Conservation (phyloP, 2,888 invertebrate genomes). For the Aspidiotus destructor region DNA sequence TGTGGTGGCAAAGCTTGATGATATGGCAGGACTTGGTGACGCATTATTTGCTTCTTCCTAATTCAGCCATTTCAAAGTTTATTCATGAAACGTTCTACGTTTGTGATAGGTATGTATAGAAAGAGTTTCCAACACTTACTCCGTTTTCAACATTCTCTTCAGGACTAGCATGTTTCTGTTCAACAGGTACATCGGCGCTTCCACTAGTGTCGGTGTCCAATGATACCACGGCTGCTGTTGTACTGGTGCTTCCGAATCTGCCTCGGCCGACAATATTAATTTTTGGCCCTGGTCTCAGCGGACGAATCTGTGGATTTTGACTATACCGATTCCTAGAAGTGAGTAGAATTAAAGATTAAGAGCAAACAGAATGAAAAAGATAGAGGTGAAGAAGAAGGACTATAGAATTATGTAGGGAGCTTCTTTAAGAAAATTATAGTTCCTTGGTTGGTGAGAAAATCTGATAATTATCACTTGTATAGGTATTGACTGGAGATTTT, state of each 20-base stretch:
- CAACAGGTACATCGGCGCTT: constrained; percentile 28
- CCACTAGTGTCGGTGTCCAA: constrained; percentile 24
- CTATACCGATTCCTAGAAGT: constrained; percentile 16
- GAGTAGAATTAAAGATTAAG: neutral
- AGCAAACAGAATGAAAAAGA: neutral
- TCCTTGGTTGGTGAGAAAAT: too few relatives aligned
- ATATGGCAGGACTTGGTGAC: neutral
- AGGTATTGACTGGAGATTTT: too few relatives aligned
- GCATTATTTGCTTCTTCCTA: neutral
- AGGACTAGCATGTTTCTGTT: constrained; percentile 17
- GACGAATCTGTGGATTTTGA: constrained; percentile 41
- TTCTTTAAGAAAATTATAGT: too few relatives aligned
- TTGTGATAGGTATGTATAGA: neutral
- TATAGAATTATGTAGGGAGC: neutral
- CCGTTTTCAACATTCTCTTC: constrained; percentile 18
- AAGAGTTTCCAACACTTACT: neutral
- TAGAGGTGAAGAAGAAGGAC: neutral
- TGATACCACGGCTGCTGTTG: constrained; percentile 21
- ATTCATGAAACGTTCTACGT: neutral
- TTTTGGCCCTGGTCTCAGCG: constrained; percentile 57
- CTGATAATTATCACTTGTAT: neutral
- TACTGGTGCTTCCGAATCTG: constrained; percentile 30
- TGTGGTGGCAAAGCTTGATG: constrained; percentile 33
- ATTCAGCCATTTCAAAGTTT: neutral
- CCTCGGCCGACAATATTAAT: constrained; percentile 46